phyloP scores from a whole-genome alignment of 2,888 invertebrate species.

The Herminia tarsipennalis region DNA sequence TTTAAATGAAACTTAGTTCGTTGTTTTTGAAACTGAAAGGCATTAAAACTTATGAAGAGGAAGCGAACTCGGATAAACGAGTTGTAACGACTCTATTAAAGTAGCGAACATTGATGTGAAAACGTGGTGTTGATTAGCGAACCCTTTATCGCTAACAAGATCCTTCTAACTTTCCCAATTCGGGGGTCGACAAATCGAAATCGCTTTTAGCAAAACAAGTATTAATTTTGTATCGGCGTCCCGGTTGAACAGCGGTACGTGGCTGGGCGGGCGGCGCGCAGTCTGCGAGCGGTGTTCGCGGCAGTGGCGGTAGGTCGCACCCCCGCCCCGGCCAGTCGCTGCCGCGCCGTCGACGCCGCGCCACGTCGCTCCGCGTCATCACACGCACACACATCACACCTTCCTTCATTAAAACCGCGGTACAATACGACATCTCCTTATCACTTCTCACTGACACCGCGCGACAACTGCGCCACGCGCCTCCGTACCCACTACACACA shows the following conservation, averaged over 20 bases:
- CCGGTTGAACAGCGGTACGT: conserved; percentile 32
- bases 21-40: conserved; percentile 21
- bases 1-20: conserved; percentile 5
- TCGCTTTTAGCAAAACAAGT: conserved; percentile 84
- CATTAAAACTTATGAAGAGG: conserved; percentile 18
- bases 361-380: conserved; percentile 54
- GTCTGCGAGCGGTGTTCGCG: conserved; percentile 54
- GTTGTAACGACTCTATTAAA: conserved; percentile 49
- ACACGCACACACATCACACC: conserved; percentile 47
- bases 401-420: conserved; percentile 63
- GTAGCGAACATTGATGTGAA: conserved; percentile 49
- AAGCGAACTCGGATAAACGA: conserved; percentile 23
- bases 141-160: conserved; percentile 83
- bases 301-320: conserved; percentile 30
- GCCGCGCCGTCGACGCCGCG: conserved; percentile 64
- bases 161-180: conserved; percentile 81
- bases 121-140: conserved; percentile 70
- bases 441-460: conserved; percentile 38
- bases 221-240: conserved; percentile 83
- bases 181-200: conserved; percentile 83
- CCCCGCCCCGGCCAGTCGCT: conserved; percentile 76
- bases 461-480: conserved; percentile 38
- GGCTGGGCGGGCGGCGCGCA: conserved; percentile 72
- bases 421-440: conserved; percentile 50
- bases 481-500: conserved; percentile 30